Conservation (phyloP, 2,888 invertebrate genomes). For the Drosophila hamatofila region DNA sequence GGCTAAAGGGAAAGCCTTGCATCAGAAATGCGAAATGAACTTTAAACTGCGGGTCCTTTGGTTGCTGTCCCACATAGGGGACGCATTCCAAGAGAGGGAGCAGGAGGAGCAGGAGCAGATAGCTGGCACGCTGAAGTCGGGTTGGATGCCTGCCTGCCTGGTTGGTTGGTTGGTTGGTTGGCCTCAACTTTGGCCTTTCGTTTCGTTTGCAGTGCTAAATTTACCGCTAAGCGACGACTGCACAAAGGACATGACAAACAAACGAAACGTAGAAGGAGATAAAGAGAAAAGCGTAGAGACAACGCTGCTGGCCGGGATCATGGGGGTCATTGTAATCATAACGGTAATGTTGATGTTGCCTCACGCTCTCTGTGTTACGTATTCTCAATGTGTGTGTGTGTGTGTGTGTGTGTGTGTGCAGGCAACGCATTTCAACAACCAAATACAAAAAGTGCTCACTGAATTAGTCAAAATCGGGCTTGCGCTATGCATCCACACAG, state of each 20-base stretch:
- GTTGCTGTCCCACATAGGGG: slow-evolving; percentile 23
- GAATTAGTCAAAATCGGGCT: slow-evolving; percentile 65
- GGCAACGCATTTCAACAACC: slow-evolving; percentile 35
- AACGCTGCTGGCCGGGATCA: slow-evolving; percentile 69
- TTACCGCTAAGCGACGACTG: slow-evolving; percentile 63
- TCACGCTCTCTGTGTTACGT: slow-evolving; percentile 10
- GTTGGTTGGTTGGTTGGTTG: slow-evolving; percentile 32
- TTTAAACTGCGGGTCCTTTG: slow-evolving; percentile 70
- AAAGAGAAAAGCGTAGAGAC: neutral
- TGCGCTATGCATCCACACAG: slow-evolving; percentile 26
- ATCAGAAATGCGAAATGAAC: slow-evolving; percentile 54
- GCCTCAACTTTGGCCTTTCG: slow-evolving; percentile 26
- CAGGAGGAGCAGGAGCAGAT: slow-evolving; percentile 22
- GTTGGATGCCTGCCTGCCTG: slow-evolving; percentile 23
- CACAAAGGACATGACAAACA: slow-evolving; percentile 66
- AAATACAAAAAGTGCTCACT: slow-evolving; percentile 48
- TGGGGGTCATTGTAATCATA: slow-evolving; percentile 82
- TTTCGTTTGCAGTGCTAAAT: slow-evolving; percentile 53
- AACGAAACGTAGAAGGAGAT: slow-evolving; percentile 4
- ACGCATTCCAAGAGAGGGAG: slow-evolving; percentile 8
- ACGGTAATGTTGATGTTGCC: slow-evolving; percentile 65
- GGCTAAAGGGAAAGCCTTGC: slow-evolving; percentile 49
- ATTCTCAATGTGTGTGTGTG: neutral
- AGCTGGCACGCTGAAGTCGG: slow-evolving; percentile 24
- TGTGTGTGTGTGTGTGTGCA: slow-evolving; percentile 9